phyloP scores from a whole-genome alignment of 2,113 vertebrate genomes.

The Sinocyclocheilus grahami region DNA sequence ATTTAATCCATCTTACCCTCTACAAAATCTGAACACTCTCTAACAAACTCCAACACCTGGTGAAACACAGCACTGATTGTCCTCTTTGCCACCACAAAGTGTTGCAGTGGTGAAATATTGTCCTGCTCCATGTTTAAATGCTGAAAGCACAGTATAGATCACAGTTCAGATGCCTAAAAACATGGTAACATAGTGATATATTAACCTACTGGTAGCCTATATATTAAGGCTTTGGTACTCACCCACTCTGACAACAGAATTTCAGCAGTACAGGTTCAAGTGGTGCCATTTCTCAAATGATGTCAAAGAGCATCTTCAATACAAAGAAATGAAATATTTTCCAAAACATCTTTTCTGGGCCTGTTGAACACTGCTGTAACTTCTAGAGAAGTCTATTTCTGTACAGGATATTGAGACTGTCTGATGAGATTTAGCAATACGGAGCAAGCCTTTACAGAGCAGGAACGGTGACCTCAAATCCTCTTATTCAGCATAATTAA shows the following conservation, averaged over 20 bases:
- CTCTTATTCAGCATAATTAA: conserved; percentile 45
- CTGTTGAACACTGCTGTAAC: background rate
- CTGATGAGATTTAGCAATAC: conserved; percentile 19
- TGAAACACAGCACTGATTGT: conserved; percentile 85
- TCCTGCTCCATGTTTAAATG: conserved; percentile 76
- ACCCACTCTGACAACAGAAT: background rate
- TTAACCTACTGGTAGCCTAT: background rate
- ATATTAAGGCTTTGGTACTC: background rate
- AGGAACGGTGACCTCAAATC: conserved; percentile 38
- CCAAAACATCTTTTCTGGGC: background rate
- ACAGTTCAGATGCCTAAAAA: background rate
- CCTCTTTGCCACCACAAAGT: conserved; percentile 86
- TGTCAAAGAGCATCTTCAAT: background rate
- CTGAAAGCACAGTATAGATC: conserved; percentile 4
- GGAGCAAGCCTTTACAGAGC: conserved; percentile 2
- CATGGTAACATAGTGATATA: background rate
- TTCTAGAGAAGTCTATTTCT: background rate
- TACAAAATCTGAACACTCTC: conserved; percentile 83
- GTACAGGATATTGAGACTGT: conserved; percentile 6
- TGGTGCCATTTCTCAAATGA: background rate
- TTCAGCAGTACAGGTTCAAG: background rate
- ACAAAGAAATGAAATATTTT: background rate
- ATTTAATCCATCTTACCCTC: conserved; percentile 75
- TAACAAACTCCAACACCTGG: conserved; percentile 85
- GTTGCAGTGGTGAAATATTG: conserved; percentile 81